Conservation (phyloP, 2,797 vertebrate species). For the Prionace glauca region DNA sequence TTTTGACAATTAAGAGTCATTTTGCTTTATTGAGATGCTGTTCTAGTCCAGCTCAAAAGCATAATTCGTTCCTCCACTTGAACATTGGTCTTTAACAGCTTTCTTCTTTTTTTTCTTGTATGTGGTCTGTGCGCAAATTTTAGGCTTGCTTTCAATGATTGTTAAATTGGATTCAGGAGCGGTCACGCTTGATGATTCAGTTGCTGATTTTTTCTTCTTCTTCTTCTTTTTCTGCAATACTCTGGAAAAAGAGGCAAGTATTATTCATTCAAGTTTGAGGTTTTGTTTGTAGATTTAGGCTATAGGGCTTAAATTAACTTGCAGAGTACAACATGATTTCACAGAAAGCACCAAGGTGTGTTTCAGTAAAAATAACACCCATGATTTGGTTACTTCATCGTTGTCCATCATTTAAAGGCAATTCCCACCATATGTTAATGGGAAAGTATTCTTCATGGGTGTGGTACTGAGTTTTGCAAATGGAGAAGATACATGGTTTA, state of each 20-base stretch:
- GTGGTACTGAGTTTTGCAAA: neutral
- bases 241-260: neutral
- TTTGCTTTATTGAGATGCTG: neutral
- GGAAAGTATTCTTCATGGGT: neutral
- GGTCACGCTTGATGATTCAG: constrained; percentile 47
- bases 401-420: neutral
- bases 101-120: constrained; percentile 55
- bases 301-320: neutral
- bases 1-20: too few species aligned
- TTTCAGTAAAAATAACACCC: neutral
- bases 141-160: constrained; percentile 47
- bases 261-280: neutral
- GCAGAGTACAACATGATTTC: neutral
- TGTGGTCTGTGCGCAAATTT: constrained; percentile 6
- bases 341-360: too few species aligned
- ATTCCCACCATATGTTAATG: neutral
- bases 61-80: constrained; percentile 57
- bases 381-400: neutral
- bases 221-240: constrained; percentile 60
- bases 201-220: constrained; percentile 49
- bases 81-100: constrained; percentile 52
- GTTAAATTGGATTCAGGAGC: constrained; percentile 47
- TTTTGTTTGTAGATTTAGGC: neutral
- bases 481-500: neutral
- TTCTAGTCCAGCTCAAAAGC: constrained; percentile 54